Evolutionary conservation across 2,113 vertebrate genomes (phyloP), one percentile per base, ranked within the genome.

Genomic region (Sylvietta virens): DNA sequence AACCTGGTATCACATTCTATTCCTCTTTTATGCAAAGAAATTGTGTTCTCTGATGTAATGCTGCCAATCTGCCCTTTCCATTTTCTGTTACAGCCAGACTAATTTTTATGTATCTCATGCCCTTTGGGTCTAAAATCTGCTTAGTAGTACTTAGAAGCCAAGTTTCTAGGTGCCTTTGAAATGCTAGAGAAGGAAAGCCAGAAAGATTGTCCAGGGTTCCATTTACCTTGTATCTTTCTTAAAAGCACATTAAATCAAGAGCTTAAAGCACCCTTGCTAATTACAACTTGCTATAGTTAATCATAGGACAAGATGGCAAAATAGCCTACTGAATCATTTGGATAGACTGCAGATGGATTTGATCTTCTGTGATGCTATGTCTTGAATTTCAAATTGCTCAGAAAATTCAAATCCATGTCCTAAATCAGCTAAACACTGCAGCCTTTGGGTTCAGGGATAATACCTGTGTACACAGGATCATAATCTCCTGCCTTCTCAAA

Each of bases 161-260:
- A 93, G 67, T 94, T 97, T 94, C 79, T 92, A 96, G 88, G 90
- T 96, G 93, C 85, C 93, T 96, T 96, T 96, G 94, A 96, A 94
- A 95, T 64, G 28, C 45, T 92, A 61, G 65, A 88, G 91, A 94
- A 80, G 48, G 39, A 90, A 95, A 95, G 62, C 39, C 76, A 90
- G 72, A 47, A 24, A 95, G 92, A 93, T 90, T 95, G 87, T 81
- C 62, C 87, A 83, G 74, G 58, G 51, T 84, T 95, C 84, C 77
- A 88, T 94, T 94, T 93, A 76, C 67, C 51, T 93, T 93, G 50
- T 54, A 88, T 50, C 64, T 86, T 77, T 76, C 95, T 85, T 48
- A 93, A 80, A 91, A 88, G 79, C 74, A 44, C 44, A 73, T 91
- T 94, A 95, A 90, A 94, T 79, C 56, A 73, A 93, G 50, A 62